Evolutionary conservation across 2,113 vertebrate genomes (phyloP).

Genomic region (Clarias gariepinus): DNA sequence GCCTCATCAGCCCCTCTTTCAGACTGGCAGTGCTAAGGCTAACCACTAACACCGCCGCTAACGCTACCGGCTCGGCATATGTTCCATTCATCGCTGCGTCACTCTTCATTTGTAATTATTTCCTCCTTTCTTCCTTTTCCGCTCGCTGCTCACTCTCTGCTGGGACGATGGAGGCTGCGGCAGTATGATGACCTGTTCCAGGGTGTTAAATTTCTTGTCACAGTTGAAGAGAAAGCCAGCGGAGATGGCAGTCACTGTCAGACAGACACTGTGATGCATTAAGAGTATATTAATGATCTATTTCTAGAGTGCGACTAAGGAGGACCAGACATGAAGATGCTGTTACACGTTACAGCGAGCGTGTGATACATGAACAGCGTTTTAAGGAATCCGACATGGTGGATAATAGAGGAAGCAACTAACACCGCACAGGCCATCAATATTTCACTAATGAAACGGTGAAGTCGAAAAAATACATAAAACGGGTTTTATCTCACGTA

Average conservation of each 20-base stretch:
- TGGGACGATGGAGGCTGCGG: slow-evolving; percentile 78
- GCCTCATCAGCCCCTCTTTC: slow-evolving; percentile 84
- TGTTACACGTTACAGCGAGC: slow-evolving; percentile 39
- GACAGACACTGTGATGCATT: slow-evolving; percentile 78
- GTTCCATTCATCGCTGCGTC: slow-evolving; percentile 90
- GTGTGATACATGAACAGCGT: slow-evolving; percentile 24
- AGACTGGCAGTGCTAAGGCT: slow-evolving; percentile 61
- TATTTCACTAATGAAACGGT: not conserved
- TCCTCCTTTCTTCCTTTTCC: slow-evolving; percentile 73
- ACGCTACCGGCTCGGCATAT: slow-evolving; percentile 84
- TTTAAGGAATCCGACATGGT: slow-evolving; percentile 19
- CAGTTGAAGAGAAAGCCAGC: slow-evolving; percentile 74
- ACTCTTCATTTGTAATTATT: slow-evolving; percentile 95
- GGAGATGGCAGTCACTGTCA: slow-evolving; percentile 81
- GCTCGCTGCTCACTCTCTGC: slow-evolving; percentile 73
- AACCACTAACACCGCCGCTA: slow-evolving; percentile 57
- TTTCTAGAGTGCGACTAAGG: slow-evolving; percentile 31
- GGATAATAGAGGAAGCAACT: slow-evolving; percentile 20
- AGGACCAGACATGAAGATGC: slow-evolving; percentile 25
- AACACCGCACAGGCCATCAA: not conserved
- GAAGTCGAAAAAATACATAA: not conserved
- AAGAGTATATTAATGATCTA: slow-evolving; percentile 59
- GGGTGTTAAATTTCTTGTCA: slow-evolving; percentile 83
- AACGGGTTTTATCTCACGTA: not conserved
- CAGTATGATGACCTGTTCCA: slow-evolving; percentile 85